Conservation (phyloP, 37 sponge, comb jelly and placozoan species). For the Hexactinellida sp. region DNA sequence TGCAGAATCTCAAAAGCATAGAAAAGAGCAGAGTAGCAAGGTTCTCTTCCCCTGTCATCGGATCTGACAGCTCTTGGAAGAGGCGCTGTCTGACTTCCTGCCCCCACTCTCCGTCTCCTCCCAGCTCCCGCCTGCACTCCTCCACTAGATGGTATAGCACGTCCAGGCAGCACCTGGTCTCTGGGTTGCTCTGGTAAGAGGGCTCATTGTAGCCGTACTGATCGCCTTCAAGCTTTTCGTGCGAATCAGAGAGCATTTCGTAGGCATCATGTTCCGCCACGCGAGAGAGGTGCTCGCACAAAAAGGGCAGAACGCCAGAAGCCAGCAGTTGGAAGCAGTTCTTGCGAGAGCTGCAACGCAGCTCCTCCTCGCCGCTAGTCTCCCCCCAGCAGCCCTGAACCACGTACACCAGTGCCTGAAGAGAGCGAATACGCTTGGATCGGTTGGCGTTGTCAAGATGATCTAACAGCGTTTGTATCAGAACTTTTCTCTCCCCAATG, state of each 20-base stretch:
- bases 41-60: conserved; percentile 28
- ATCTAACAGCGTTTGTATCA: not conserved
- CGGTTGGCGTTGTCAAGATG: not conserved
- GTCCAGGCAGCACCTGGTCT: conserved; percentile 34
- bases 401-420: not conserved
- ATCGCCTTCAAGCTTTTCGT: not conserved
- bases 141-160: conserved; percentile 67
- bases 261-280: not conserved
- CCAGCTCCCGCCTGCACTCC: conserved; percentile 25
- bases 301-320: not conserved
- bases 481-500: not conserved
- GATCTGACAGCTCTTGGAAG: conserved; percentile 36
- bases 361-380: not conserved
- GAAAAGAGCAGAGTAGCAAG: conserved; percentile 44
- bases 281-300: not conserved
- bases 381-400: conserved; percentile 12
- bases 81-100: conserved; percentile 27
- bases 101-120: conserved; percentile 28
- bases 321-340: not conserved
- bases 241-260: not conserved
- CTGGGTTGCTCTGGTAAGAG: not conserved
- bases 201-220: not conserved
- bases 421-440: not conserved
- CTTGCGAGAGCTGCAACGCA: not conserved
- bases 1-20: conserved; percentile 76